These are phyloP conservation scores for Psilopsiagon aurifrons DNA, from an alignment of 2,113 vertebrate genomes.

Conservation along the genomic window DNA sequence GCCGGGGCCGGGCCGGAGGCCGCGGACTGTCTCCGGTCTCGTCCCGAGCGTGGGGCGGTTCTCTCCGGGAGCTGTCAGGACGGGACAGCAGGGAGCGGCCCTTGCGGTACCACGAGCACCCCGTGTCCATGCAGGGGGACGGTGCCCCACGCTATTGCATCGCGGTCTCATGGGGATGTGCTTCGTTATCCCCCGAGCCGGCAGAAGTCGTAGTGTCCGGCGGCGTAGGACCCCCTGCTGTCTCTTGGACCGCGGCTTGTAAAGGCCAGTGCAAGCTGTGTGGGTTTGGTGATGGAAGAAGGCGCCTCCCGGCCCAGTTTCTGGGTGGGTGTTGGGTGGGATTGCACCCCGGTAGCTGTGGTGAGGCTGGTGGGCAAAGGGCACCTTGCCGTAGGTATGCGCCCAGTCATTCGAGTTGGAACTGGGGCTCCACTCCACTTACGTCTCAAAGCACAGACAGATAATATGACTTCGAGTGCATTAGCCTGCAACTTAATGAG, in stretches of 20 bases:
- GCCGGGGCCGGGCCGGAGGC: neutral
- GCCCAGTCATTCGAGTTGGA: accelerated
- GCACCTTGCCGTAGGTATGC: accelerated
- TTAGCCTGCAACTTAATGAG: neutral
- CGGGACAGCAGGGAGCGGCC: accelerated
- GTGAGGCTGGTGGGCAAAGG: neutral
- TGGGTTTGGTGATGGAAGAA: accelerated
- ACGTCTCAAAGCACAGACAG: accelerated
- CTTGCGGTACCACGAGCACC: accelerated
- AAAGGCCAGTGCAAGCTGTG: neutral
- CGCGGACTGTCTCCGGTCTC: neutral
- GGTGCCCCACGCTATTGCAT: accelerated
- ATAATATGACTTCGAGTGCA: neutral
- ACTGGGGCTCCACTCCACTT: neutral
- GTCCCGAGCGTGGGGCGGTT: neutral
- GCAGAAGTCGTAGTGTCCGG: neutral
- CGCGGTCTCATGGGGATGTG: neutral
- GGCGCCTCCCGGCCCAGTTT: accelerated
- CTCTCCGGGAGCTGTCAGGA: neutral
- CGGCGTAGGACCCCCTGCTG: neutral
- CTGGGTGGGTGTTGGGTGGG: neutral
- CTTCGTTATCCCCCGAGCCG: neutral
- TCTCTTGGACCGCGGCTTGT: accelerated
- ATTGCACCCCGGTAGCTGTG: neutral
- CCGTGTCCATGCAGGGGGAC: accelerated